These are phyloP conservation scores for Cremastinae sp. DNA, from an alignment of 2,888 invertebrate genomes.

Conservation along the genomic window DNA sequence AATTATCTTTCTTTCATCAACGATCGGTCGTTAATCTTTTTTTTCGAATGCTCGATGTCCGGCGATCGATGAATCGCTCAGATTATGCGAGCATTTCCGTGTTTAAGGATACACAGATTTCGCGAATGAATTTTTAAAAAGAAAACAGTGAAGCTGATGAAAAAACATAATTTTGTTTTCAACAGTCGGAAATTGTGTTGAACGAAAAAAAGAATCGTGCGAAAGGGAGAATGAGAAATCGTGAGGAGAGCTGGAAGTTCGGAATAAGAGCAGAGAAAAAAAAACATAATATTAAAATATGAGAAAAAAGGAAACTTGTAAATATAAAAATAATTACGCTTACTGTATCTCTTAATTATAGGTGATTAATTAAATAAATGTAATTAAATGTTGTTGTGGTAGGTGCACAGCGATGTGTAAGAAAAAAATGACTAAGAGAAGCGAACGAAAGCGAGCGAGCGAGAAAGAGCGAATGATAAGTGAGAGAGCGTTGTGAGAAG, in stretches of 20 bases:
- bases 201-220: conserved; percentile 16
- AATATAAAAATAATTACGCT: conserved; percentile 79
- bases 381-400: conserved; percentile 80
- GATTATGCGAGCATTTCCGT: neutral
- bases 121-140: neutral
- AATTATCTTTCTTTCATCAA: neutral
- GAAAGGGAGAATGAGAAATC: conserved; percentile 1
- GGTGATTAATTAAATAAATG: conserved; percentile 79
- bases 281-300: conserved; percentile 59
- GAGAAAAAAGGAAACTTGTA: conserved; percentile 61
- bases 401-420: conserved; percentile 79
- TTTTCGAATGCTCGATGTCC: conserved; percentile 15
- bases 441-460: conserved; percentile 34
- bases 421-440: conserved; percentile 63
- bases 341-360: conserved; percentile 80
- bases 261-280: conserved; percentile 54
- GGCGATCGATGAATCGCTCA: neutral
- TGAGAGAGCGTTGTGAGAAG: conserved; percentile 30
- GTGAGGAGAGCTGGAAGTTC: conserved; percentile 49
- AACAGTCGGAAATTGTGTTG: conserved; percentile 14
- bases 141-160: neutral
- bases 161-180: neutral
- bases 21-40: conserved; percentile 31
- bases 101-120: neutral
- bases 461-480: conserved; percentile 26